These are phyloP conservation scores for Epiblema foenella DNA, from an alignment of 2,888 invertebrate genomes.

Conservation along the genomic window DNA sequence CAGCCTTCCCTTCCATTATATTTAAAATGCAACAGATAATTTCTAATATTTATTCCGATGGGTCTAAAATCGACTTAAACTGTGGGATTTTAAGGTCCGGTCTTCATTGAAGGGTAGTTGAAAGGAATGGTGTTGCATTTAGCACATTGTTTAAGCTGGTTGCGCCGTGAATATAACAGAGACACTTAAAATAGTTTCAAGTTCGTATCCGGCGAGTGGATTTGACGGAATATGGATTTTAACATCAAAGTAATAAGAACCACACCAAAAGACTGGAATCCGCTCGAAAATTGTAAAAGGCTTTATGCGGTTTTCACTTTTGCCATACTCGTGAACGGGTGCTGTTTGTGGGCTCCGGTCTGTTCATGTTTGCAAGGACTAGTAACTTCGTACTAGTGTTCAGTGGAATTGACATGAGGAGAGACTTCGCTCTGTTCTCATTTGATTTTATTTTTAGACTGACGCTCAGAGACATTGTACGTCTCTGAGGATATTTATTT, in stretches of 20 bases:
- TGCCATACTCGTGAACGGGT: too few relatives aligned
- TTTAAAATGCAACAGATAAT: conserved; percentile 22
- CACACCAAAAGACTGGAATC: not conserved
- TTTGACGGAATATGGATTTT: too few relatives aligned
- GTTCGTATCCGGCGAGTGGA: conserved; percentile 6
- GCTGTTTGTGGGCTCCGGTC: too few relatives aligned
- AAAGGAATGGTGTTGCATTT: conserved; percentile 11
- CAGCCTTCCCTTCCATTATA: not conserved
- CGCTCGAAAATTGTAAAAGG: not conserved
- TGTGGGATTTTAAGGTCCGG: not conserved
- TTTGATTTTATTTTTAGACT: too few relatives aligned
- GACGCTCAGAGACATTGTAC: too few relatives aligned
- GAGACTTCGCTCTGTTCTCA: too few relatives aligned
- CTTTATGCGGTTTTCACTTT: not conserved
- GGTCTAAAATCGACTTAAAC: not conserved
- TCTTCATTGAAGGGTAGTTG: not conserved
- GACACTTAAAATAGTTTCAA: conserved; percentile 25
- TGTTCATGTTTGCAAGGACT: too few relatives aligned
- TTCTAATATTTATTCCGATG: not conserved
- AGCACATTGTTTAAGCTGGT: conserved; percentile 25
- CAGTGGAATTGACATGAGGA: too few relatives aligned
- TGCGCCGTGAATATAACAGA: conserved; percentile 14
- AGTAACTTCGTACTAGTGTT: too few relatives aligned
- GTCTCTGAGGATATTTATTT: too few relatives aligned
- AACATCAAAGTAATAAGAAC: too few relatives aligned